Conservation (phyloP, 2,113 vertebrate genomes). For the Aspidoscelis tigris region DNA sequence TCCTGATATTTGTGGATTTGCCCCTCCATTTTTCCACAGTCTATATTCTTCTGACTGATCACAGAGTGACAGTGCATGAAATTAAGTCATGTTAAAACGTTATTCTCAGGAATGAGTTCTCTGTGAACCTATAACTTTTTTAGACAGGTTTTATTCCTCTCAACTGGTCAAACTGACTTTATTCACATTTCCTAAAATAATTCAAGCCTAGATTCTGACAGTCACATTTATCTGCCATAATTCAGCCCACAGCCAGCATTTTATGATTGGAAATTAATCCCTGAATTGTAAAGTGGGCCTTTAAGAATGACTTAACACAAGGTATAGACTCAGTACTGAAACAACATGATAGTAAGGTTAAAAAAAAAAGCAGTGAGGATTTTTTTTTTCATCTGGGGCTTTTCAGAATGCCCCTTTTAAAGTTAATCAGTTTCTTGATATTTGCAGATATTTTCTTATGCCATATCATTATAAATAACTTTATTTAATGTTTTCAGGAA, state of each 20-base stretch:
- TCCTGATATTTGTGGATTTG: background rate
- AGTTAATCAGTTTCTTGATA: background rate
- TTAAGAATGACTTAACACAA: conserved; percentile 37
- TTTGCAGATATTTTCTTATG: conserved; percentile 23
- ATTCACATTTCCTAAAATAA: conserved; percentile 34
- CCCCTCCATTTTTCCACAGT: conserved; percentile 11
- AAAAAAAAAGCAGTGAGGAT: background rate
- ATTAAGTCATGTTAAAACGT: conserved; percentile 14
- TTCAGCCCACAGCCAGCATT: conserved; percentile 20
- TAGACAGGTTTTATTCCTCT: background rate
- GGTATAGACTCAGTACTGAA: background rate
- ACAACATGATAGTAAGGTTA: conserved; percentile 29
- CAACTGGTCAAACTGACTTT: conserved; percentile 3
- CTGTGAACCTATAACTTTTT: conserved; percentile 15
- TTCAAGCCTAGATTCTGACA: conserved; percentile 32
- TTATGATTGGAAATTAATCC: conserved; percentile 25
- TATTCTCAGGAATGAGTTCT: background rate
- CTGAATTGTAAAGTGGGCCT: conserved; percentile 22
- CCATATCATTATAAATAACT: conserved; percentile 24
- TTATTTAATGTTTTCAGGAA: conserved; percentile 9
- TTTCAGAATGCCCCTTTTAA: conserved; percentile 14
- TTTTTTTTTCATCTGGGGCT: background rate
- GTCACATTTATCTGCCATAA: background rate
- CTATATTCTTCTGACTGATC: background rate
- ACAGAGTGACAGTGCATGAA: conserved; percentile 12